Conservation (phyloP, 2,113 vertebrate species). For the Melanocharis versteri region DNA sequence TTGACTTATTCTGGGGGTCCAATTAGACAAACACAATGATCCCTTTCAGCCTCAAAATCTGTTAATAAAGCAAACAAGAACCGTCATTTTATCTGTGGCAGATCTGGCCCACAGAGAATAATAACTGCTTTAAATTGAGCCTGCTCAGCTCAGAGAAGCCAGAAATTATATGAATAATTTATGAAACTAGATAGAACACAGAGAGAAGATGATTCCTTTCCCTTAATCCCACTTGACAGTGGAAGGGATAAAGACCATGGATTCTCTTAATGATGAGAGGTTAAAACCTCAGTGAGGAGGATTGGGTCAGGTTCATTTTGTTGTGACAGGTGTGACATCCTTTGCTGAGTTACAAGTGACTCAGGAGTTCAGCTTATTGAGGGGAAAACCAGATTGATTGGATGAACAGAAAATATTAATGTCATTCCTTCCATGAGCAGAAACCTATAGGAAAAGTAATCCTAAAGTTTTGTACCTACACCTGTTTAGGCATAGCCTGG, state of each 20-base stretch:
- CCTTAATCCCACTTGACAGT: background rate
- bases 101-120: background rate
- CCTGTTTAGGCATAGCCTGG: background rate
- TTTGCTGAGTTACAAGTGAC: background rate
- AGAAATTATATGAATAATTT: background rate
- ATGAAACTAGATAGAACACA: background rate
- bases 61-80: background rate
- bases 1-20: background rate
- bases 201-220: background rate
- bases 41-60: background rate
- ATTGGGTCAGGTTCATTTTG: background rate
- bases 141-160: background rate
- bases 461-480: background rate
- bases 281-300: background rate
- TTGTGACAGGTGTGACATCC: background rate
- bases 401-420: background rate
- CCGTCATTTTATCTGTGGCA: background rate
- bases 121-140: background rate
- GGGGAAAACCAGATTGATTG: background rate
- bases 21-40: background rate
- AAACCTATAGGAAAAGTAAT: background rate
- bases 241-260: background rate
- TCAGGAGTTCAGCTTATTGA: background rate
- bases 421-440: background rate
- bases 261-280: background rate